Evolutionary conservation across 1,140 invertebrate genomes (phyloP).

Genomic region (Ganaspis sp.): DNA sequence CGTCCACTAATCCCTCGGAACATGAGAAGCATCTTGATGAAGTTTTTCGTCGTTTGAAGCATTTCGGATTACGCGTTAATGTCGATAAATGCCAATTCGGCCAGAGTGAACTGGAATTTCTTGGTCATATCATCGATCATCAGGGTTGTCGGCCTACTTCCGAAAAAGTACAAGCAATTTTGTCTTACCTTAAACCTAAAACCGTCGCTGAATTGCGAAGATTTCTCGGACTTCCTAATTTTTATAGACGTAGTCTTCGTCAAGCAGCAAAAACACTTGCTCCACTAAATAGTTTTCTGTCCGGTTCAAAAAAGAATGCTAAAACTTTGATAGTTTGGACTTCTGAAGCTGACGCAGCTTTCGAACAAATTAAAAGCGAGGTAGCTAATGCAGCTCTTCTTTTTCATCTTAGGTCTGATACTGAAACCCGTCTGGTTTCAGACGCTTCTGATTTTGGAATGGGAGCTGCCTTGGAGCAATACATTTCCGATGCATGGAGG

Average conservation of each 20-base stretch:
- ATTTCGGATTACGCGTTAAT: neutral
- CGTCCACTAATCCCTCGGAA: neutral
- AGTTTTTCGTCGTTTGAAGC: neutral
- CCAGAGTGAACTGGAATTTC: neutral
- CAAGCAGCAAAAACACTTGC: neutral
- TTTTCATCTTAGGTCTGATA: neutral
- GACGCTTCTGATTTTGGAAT: constrained; percentile 9
- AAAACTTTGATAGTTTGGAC: neutral
- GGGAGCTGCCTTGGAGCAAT: neutral
- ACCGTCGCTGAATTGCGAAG: neutral
- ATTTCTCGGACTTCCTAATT: constrained; percentile 5
- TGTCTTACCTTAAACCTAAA: neutral
- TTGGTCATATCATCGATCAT: neutral
- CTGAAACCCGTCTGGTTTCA: neutral
- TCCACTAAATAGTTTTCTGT: neutral
- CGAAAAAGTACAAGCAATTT: neutral
- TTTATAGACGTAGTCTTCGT: neutral
- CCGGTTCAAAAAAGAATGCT: neutral
- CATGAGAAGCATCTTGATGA: neutral
- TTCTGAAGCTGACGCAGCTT: neutral
- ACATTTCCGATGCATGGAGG: neutral
- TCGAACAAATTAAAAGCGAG: constrained; percentile 1
- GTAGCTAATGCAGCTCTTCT: neutral
- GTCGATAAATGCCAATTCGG: no score
- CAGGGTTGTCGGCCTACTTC: neutral